A percentile compares a stretch with the other conserved stretches of the same genome.
Conservation (phyloP, 1,140 invertebrate genomes). For the Pinna nobilis region DNA sequence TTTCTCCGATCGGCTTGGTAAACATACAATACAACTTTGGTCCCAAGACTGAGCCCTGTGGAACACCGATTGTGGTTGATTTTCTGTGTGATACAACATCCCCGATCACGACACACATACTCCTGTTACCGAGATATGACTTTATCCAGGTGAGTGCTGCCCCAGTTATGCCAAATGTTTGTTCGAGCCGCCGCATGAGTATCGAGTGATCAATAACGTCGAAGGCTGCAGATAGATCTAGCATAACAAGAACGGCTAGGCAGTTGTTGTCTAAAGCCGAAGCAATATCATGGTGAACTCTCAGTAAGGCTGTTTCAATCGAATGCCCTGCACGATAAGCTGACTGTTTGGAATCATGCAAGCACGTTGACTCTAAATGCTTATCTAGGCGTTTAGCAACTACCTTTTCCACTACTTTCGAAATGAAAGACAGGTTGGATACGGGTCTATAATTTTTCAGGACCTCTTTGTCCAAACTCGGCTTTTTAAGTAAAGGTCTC, state of each 20-base stretch:
- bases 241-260: not conserved
- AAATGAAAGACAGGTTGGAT: slow-evolving; percentile 40
- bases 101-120: not conserved
- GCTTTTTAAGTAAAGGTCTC: slow-evolving; percentile 38
- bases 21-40: slow-evolving; percentile 17
- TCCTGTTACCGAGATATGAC: slow-evolving; percentile 8
- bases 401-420: slow-evolving; percentile 36
- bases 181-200: not conserved
- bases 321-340: slow-evolving; percentile 37
- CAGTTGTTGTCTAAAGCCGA: not conserved
- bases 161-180: slow-evolving; percentile 9
- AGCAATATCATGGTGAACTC: not conserved
- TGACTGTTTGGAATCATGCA: slow-evolving; percentile 34
- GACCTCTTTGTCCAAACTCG: slow-evolving; percentile 29
- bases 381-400: slow-evolving; percentile 14
- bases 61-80: slow-evolving; percentile 2
- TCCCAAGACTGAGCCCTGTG: not conserved
- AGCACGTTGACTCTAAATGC: slow-evolving; percentile 6
- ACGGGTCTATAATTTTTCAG: slow-evolving; percentile 41
- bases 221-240: not conserved
- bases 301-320: slow-evolving; percentile 33
- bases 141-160: not conserved
- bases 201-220: not conserved
- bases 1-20: not conserved
- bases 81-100: not conserved